Evolutionary conservation across 2,113 vertebrate genomes (phyloP).

Genomic region (Poecile atricapillus): DNA sequence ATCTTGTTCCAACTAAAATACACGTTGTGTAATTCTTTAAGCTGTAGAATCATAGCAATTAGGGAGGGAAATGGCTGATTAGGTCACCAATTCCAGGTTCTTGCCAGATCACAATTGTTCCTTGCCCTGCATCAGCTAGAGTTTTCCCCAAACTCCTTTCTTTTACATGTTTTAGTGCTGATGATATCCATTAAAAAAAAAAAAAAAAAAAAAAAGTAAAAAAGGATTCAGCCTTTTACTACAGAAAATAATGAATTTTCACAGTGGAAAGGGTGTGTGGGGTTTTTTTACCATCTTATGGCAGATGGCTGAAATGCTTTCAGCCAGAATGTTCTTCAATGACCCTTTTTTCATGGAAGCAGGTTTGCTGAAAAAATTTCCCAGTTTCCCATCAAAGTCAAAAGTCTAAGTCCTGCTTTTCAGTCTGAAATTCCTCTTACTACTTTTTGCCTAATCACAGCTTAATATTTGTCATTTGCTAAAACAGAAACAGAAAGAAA

Average conservation of each 20-base stretch:
- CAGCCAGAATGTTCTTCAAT: background rate
- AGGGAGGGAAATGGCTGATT: constrained; percentile 36
- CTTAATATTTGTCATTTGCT: background rate
- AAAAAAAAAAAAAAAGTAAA: background rate
- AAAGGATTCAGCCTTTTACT: background rate
- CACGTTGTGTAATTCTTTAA: constrained; percentile 9
- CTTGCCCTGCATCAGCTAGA: background rate
- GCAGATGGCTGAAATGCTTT: background rate
- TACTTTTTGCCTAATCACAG: background rate
- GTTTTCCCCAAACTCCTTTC: background rate
- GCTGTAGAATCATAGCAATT: constrained; percentile 42
- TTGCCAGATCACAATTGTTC: background rate
- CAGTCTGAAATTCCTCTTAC: background rate
- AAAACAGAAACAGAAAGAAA: background rate
- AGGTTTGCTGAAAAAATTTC: background rate
- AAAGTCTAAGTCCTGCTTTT: background rate
- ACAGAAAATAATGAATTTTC: background rate
- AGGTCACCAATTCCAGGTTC: constrained; percentile 20
- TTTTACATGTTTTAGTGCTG: background rate
- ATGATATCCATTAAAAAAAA: background rate
- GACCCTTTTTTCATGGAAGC: background rate
- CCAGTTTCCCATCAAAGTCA: background rate
- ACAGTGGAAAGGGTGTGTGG: background rate
- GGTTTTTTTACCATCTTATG: background rate
- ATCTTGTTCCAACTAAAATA: constrained; percentile 61